Evolutionary conservation across 2,888 invertebrate genomes (phyloP).

Genomic region (Nineta flava): DNA sequence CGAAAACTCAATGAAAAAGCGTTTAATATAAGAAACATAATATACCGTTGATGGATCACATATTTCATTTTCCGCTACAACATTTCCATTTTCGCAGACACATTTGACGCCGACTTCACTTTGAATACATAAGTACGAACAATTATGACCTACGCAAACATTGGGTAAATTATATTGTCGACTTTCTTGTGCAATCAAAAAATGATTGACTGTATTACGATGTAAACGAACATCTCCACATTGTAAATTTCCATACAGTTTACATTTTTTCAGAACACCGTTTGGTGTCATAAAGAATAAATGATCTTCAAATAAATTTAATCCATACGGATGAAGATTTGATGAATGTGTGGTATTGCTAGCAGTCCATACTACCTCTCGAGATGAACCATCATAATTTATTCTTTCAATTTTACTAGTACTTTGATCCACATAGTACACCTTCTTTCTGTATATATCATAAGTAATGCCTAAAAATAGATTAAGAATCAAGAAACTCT

Average conservation of each 20-base stretch:
- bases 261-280: constrained; percentile 40
- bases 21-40: neutral
- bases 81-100: constrained; percentile 36
- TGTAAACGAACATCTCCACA: constrained; percentile 33
- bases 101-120: constrained; percentile 32
- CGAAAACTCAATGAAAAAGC: neutral
- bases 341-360: neutral
- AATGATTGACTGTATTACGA: constrained; percentile 30
- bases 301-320: constrained; percentile 59
- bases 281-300: constrained; percentile 51
- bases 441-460: constrained; percentile 37
- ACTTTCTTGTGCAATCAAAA: constrained; percentile 36
- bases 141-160: constrained; percentile 34
- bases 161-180: constrained; percentile 32
- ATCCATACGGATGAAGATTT: constrained; percentile 36
- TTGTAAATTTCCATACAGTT: constrained; percentile 31
- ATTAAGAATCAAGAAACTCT: no score
- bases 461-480: constrained; percentile 22
- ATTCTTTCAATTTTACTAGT: constrained; percentile 32
- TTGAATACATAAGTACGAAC: constrained; percentile 45
- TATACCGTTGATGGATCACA: constrained; percentile 19
- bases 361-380: constrained; percentile 13
- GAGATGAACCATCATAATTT: constrained; percentile 31
- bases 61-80: constrained; percentile 21
- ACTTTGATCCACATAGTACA: constrained; percentile 65